phyloP scores from a whole-genome alignment of 1,140 invertebrate species.

The Drosophila sp. region DNA sequence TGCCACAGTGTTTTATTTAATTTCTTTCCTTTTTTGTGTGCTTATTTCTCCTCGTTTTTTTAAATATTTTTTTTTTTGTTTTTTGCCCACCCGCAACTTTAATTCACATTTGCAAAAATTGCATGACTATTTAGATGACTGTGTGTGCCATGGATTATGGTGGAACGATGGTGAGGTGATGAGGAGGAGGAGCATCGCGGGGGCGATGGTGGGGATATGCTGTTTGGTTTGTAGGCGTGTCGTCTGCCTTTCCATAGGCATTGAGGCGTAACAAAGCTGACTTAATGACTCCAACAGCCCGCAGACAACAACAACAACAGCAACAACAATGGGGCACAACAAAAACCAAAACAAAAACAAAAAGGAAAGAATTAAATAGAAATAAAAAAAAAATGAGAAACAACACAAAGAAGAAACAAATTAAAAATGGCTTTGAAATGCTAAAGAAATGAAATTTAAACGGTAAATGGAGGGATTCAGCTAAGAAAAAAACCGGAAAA shows the following conservation, averaged over 20 bases:
- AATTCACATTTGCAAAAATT: slow-evolving; percentile 38
- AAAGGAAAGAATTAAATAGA: slow-evolving; percentile 21
- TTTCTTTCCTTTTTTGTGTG: slow-evolving; percentile 1
- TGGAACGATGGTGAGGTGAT: neutral
- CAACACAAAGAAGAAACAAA: slow-evolving; percentile 59
- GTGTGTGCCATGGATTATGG: neutral
- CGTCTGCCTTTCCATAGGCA: slow-evolving; percentile 39
- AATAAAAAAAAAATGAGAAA: slow-evolving; percentile 18
- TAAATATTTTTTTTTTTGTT: slow-evolving; percentile 26
- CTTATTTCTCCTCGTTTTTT: slow-evolving; percentile 26
- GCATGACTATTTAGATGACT: slow-evolving; percentile 14
- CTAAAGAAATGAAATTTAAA: slow-evolving; percentile 59
- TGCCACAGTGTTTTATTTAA: slow-evolving; percentile 47
- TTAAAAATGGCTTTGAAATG: slow-evolving; percentile 66
- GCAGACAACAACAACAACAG: slow-evolving; percentile 24
- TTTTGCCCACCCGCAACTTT: slow-evolving; percentile 41
- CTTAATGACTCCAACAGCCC: slow-evolving; percentile 67
- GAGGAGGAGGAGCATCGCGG: neutral
- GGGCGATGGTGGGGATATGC: neutral
- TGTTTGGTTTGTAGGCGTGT: slow-evolving; percentile 30
- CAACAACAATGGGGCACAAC: neutral
- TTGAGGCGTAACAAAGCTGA: slow-evolving; percentile 74
- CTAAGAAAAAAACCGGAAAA: too few species aligned
- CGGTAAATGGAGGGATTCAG: neutral
- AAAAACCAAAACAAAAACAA: slow-evolving; percentile 17